Percentiles rank a stretch among this genome's conserved stretches.
Conservation (phyloP, 37 sponge, comb jelly and placozoan genomes). For the Chondrilla cf. caribensis region DNA sequence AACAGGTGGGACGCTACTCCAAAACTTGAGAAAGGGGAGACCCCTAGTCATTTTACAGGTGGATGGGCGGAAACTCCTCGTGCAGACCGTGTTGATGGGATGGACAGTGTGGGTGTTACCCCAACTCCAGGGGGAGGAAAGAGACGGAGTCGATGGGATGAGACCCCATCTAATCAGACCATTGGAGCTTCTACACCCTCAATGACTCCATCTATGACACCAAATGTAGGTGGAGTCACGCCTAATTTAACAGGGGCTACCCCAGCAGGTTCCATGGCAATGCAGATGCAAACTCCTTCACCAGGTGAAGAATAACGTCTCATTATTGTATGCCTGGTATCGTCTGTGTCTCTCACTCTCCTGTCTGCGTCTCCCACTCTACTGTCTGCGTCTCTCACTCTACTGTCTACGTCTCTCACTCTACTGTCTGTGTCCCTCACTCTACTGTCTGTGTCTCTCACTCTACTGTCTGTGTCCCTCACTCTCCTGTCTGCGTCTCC, state of each 20-base stretch:
- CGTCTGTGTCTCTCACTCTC: too few species aligned
- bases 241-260: conserved; percentile 50
- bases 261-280: conserved; percentile 73
- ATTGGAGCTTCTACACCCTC: conserved; percentile 46
- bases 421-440: too few species aligned
- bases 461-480: too few species aligned
- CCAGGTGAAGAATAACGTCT: too few species aligned
- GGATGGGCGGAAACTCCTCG: conserved; percentile 94
- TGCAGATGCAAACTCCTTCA: conserved; percentile 83
- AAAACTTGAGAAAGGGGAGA: conserved; percentile 62
- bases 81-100: conserved; percentile 61
- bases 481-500: too few species aligned
- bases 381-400: too few species aligned
- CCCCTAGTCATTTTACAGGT: conserved; percentile 70
- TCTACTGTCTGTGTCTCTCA: too few species aligned
- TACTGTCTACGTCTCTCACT: too few species aligned
- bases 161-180: conserved; percentile 82
- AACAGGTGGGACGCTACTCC: conserved; percentile 95
- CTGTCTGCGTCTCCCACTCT: too few species aligned
- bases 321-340: too few species aligned
- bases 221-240: conserved; percentile 50
- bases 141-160: conserved; percentile 94
- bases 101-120: conserved; percentile 47
- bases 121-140: conserved; percentile 73
- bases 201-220: conserved; percentile 55